phyloP scores from a whole-genome alignment of 2,797 vertebrate species.

The Rhincodon typus region DNA sequence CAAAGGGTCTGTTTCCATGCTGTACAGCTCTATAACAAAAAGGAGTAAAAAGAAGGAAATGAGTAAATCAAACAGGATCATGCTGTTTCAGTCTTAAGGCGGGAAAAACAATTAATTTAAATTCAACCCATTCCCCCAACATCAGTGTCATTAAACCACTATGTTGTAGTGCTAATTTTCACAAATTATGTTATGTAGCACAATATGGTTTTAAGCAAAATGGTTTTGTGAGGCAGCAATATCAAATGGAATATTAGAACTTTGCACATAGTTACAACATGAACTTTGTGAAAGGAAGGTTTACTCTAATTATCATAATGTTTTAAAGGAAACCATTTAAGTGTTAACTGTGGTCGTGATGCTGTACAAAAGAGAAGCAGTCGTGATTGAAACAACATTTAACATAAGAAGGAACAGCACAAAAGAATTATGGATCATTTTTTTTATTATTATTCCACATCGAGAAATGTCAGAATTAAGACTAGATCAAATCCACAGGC shows the following conservation, averaged over 20 bases:
- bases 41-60: too few species aligned
- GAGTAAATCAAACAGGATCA: too few species aligned
- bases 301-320: neutral
- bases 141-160: too few species aligned
- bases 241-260: neutral
- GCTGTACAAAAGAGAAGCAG: too few species aligned
- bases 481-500: slow-evolving; percentile 56
- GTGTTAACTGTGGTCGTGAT: neutral
- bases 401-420: neutral
- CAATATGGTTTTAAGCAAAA: slow-evolving; percentile 23
- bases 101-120: too few species aligned
- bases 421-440: slow-evolving; percentile 30
- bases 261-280: neutral
- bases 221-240: neutral
- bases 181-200: slow-evolving; percentile 17
- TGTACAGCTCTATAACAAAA: too few species aligned
- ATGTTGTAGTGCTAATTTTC: neutral
- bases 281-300: neutral
- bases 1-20: too few species aligned
- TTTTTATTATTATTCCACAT: slow-evolving; percentile 55
- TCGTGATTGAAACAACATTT: neutral
- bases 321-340: neutral
- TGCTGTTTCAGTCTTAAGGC: too few species aligned
- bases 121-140: too few species aligned
- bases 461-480: slow-evolving; percentile 74